Evolutionary conservation across 2,888 invertebrate genomes (phyloP).

Genomic region (Teinopalpus imperialis): DNA sequence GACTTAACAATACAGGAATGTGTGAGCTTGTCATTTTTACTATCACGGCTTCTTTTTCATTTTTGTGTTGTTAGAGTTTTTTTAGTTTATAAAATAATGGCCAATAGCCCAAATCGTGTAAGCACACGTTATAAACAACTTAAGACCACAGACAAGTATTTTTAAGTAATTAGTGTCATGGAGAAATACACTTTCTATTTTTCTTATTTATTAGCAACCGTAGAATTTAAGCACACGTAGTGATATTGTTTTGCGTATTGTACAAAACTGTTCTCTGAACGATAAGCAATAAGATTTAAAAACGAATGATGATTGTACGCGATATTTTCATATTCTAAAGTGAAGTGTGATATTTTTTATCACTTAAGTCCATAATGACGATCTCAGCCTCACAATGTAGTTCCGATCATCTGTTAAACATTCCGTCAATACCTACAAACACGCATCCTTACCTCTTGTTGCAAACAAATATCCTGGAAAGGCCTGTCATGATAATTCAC

Average conservation of each 20-base stretch:
- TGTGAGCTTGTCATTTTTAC: constrained; percentile 71
- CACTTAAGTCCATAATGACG: constrained; percentile 46
- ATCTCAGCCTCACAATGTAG: constrained; percentile 23
- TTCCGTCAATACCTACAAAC: constrained; percentile 13
- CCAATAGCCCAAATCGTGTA: constrained; percentile 1
- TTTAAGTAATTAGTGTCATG: constrained; percentile 50
- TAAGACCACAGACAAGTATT: constrained; percentile 40
- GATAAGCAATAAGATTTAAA: constrained; percentile 59
- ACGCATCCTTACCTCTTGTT: not conserved
- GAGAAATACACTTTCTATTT: constrained; percentile 48
- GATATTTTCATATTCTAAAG: constrained; percentile 76
- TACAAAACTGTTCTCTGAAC: constrained; percentile 59
- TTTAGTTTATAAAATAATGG: constrained; percentile 27
- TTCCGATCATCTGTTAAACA: constrained; percentile 9
- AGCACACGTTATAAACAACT: constrained; percentile 28
- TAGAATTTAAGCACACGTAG: constrained; percentile 65
- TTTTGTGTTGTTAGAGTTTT: constrained; percentile 35
- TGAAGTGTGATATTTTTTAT: constrained; percentile 72
- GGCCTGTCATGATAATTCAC: constrained; percentile 9
- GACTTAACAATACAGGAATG: constrained; percentile 73
- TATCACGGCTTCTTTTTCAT: constrained; percentile 54
- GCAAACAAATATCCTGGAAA: not conserved
- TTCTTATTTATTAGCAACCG: constrained; percentile 60
- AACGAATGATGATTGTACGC: constrained; percentile 45
- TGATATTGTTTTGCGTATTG: constrained; percentile 64